Base-by-base conservation (phyloP, 2,113 vertebrate genomes). In the Scomber colias region DNA sequence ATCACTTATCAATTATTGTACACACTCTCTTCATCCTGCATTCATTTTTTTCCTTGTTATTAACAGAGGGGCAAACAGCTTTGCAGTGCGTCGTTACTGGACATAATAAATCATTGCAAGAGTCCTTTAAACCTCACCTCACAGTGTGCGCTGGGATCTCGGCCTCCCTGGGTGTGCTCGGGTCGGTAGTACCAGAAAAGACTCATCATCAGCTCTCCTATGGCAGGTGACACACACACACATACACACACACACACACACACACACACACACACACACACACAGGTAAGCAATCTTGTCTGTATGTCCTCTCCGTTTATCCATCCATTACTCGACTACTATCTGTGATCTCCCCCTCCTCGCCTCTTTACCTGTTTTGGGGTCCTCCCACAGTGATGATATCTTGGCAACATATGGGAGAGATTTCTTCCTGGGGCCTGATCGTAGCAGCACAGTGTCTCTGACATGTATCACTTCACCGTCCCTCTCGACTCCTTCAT, bases 131-230 rank as follows among this genome's bases (percentile, higher is more conserved):
- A 51, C 63, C 96, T 97, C 92, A 99, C 98, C 97, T 99, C 94
- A 90, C 95, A 97, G 88, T 99, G 98, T 95, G 97, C 93, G 91
- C 96, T 97, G 94, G 98, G 96, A 92, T 97, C 98, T 85, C 97
- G 95, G 87, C 98, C 98, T 84, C 97, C 97, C 95, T 99, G 98
- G 77, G 98, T 97, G 96, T 99, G 98, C 93, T 99, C 98, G 0
- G 98, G 98, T 86, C 97, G 94, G 94, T 99, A 99, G 93, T 99
- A 99, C 98, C 98, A 99, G 93, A 99, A 96, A 64, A 99, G 96
- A 91, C 98, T 99, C 98, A 99, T 99, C 97, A 98, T 99, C 95
- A 99, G 95, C 93, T 99, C 98, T 89, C 98, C 97, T 99, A 92
- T 44, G 80, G 75, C 64, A 40, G 71, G 48, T 75, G 62, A 81